Evolutionary conservation across 2,888 invertebrate species (phyloP).

Genomic region (Chalcosyrphus nemorum): DNA sequence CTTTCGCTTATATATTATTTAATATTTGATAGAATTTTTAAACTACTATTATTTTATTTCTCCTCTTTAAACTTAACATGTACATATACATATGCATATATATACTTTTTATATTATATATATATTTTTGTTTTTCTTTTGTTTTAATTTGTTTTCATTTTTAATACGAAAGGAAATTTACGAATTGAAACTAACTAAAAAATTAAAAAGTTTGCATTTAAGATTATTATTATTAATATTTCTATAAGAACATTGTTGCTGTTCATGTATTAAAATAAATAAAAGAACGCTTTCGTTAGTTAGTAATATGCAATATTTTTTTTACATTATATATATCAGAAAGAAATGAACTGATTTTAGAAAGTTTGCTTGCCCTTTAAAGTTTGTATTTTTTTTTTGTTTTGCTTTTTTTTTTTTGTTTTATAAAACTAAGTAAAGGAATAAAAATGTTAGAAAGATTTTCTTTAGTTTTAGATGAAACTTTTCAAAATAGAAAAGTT

Average conservation of each 20-base stretch:
- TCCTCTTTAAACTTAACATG: conserved; percentile 65
- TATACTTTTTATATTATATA: conserved; percentile 32
- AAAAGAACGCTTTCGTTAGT: conserved; percentile 49
- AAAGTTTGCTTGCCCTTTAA: conserved; percentile 49
- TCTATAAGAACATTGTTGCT: conserved; percentile 34
- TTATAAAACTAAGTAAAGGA: conserved; percentile 39
- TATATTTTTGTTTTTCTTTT: background rate
- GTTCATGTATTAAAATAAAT: conserved; percentile 56
- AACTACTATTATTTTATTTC: conserved; percentile 60
- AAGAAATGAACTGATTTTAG: conserved; percentile 18
- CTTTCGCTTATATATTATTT: conserved; percentile 60
- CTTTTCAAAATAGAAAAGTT: conserved; percentile 54
- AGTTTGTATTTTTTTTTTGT: background rate
- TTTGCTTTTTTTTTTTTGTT: background rate
- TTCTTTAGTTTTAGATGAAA: background rate
- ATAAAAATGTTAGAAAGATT: conserved; percentile 39
- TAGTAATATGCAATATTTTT: conserved; percentile 22
- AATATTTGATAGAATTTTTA: conserved; percentile 71
- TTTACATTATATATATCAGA: conserved; percentile 23
- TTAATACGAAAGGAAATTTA: conserved; percentile 47
- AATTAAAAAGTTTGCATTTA: conserved; percentile 27
- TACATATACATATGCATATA: conserved; percentile 55
- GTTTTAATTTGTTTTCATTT: conserved; percentile 7
- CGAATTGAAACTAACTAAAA: conserved; percentile 62
- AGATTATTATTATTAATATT: conserved; percentile 31